Evolutionary conservation across 2,888 invertebrate species (phyloP), one percentile per base, ranked within the genome.

Genomic region (Thera obeliscata): DNA sequence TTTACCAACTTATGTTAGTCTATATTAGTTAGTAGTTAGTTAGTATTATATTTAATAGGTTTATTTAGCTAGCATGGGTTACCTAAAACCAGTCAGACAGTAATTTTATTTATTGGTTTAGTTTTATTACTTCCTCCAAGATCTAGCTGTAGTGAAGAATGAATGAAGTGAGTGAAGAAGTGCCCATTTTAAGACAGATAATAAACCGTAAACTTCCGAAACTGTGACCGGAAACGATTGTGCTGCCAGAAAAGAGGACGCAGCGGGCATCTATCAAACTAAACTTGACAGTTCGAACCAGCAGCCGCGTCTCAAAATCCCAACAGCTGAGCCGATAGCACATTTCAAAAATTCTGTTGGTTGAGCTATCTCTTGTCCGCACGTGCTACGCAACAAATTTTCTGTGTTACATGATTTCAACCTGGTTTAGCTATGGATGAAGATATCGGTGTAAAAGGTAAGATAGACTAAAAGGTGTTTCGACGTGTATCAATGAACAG

Each of bases 291-390:
- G 83, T 87, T 87, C 84, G 22, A 46, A 8, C 9, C 43, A 9
- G 66, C 66, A 84, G 91, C 89, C 88, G 54, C 54, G 54, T 54
- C 54, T 6, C 54, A 54, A 22, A 22, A 49, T 91, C 90, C 82
- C 76, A 91, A 91, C 91, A 92, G 91, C 91, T 92, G 92, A 92
- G 91, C 91, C 91, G 92, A 84, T 84, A 79, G 75, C 81, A 79
- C 79, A 76, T 80, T 83, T 87, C 80, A 60, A 80, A 84, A 82
- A 83, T 80, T 78, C 71, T 54, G 77, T 78, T 76, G 48, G 75
- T 75, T 73, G 67, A 76, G 76, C 80, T 79, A 77, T 46, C 43
- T 9, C 8, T 8, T 46, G 8, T 74, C 76, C 79, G 77, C 91
- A 91, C 91, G 91, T 91, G 91, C 86, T 84, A 68, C 64, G 61